Base-by-base conservation (phyloP, 1,140 invertebrate species). In the Medauroidea extradentata region DNA sequence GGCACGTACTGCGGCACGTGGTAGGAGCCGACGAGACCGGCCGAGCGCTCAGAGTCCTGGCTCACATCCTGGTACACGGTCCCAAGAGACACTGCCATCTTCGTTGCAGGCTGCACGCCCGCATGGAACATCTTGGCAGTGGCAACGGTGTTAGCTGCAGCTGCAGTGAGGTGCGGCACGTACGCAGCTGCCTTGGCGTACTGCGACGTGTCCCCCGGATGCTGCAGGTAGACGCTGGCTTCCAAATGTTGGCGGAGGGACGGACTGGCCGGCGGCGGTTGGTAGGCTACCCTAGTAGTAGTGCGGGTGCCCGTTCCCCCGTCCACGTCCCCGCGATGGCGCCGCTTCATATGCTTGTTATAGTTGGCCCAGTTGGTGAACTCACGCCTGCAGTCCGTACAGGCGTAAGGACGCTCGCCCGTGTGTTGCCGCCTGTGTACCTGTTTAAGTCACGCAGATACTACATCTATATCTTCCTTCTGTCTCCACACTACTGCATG, bases 291-390 rank as follows among this genome's bases (percentile, higher is more conserved):
- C 44, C 44, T 4, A 21, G 44, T 9, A 23, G 19, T 23, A 3
- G 25, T 39, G 24, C 44, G 44, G 4, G 25, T 41, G 5, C 29
- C 29, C 29, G 29, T 11, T 11, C 5, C 29, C 5, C 29, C 29
- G 29, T 34, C 29, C 29, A 11, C 29, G 25, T 56, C 34, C 41
- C 29, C 42, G 25, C 53, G 5, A 44, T 60, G 59, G 7, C 59
- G 41, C 19, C 59, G 24, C 25, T 60, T 60, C 52, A 60, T 60
- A 24, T 60, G 59, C 19, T 60, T 60, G 27, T 60, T 60, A 24
- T 60, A 60, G 25, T 60, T 60, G 43, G 59, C 52, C 59, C 59
- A 60, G 16, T 60, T 60, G 24, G 59, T 60, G 38, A 60, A 60
- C 23, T 60, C 53, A 19, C 59, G 39, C 1, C 53, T 46, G 41